Evolutionary conservation across 2,113 vertebrate species (phyloP).

Genomic region (Trachemys scripta): DNA sequence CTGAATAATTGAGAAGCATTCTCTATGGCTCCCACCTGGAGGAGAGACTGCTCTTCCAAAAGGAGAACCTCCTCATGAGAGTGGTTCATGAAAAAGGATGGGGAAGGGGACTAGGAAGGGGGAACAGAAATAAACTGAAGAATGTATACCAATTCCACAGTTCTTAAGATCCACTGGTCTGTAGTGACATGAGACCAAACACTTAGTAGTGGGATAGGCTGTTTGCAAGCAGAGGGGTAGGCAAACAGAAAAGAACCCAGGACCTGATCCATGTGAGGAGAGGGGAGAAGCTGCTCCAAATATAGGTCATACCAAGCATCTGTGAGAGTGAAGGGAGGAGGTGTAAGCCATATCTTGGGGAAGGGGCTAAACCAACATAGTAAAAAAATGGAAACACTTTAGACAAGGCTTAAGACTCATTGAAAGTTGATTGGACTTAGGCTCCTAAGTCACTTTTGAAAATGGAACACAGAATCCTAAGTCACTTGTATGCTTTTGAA

Average conservation of each 20-base stretch:
- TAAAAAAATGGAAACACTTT: not conserved
- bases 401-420: not conserved
- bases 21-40: no score
- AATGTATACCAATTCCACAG: not conserved
- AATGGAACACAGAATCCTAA: not conserved
- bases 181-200: not conserved
- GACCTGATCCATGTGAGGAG: not conserved
- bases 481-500: not conserved
- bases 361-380: not conserved
- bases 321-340: not conserved
- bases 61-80: no score
- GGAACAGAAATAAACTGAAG: not conserved
- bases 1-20: no score
- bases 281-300: not conserved
- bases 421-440: not conserved
- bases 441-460: not conserved
- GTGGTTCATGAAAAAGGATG: not conserved
- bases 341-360: not conserved
- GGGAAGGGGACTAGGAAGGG: not conserved
- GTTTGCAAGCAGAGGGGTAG: not conserved
- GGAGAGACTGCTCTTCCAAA: no score
- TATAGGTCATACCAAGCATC: not conserved
- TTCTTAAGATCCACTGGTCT: not conserved
- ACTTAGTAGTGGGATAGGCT: not conserved
- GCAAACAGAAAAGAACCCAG: not conserved